Evolutionary conservation across 1,140 invertebrate genomes (phyloP).

Genomic region (Eumaeus atala): DNA sequence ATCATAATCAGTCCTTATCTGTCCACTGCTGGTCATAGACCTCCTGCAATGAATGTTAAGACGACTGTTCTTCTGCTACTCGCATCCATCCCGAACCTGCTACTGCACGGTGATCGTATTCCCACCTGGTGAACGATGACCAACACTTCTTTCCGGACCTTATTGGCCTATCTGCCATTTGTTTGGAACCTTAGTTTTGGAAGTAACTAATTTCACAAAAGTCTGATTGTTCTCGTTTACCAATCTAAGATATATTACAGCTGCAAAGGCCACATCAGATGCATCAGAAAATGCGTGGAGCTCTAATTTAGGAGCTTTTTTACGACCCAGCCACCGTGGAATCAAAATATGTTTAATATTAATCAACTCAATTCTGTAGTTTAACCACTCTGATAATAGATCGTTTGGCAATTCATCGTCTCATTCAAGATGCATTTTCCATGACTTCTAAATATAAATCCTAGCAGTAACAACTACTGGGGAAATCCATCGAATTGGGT

Average conservation of each 20-base stretch:
- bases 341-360: conserved; percentile 24
- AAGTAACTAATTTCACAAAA: conserved; percentile 26
- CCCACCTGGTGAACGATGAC: no score
- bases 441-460: conserved; percentile 39
- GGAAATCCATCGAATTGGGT: conserved; percentile 37
- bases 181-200: conserved; percentile 51
- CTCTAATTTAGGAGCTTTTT: conserved; percentile 14
- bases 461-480: conserved; percentile 43
- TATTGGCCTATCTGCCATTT: no score
- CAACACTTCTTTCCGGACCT: no score
- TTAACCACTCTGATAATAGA: background rate
- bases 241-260: conserved; percentile 27
- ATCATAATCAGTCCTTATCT: no score
- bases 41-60: no score
- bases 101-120: no score
- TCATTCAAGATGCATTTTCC: background rate
- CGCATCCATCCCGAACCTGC: no score
- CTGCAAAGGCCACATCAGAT: conserved; percentile 28
- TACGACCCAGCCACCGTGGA: conserved; percentile 23
- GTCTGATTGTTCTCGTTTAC: conserved; percentile 15
- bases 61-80: no score
- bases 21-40: no score
- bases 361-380: background rate
- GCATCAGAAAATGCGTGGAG: conserved; percentile 34
- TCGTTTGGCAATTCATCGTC: background rate